Evolutionary conservation across 2,797 vertebrate genomes (phyloP).

Genomic region (Megaceryle alcyon): DNA sequence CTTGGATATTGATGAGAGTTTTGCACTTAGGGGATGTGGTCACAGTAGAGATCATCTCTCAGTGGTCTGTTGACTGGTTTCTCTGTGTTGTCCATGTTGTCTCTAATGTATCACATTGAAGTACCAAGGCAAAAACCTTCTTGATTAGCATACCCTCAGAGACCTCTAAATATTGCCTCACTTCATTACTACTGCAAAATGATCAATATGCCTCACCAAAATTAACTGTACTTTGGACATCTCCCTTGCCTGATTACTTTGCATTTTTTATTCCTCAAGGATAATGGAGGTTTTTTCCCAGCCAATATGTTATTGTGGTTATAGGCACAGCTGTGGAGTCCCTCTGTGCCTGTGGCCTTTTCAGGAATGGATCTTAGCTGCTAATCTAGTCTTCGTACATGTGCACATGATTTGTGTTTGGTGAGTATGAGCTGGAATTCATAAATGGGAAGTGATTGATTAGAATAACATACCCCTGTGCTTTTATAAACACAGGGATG

Average conservation of each 20-base stretch:
- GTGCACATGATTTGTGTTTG: not conserved
- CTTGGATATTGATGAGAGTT: not conserved
- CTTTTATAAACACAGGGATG: not conserved
- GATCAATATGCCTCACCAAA: conserved; percentile 63
- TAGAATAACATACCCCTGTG: not conserved
- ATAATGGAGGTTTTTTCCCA: not conserved
- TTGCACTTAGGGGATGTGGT: not conserved
- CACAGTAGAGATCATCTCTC: not conserved
- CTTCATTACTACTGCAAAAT: conserved; percentile 63
- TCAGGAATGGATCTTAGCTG: not conserved
- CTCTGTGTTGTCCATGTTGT: not conserved
- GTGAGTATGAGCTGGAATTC: not conserved
- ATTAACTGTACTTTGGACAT: conserved; percentile 60
- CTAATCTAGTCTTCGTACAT: not conserved
- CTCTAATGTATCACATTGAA: conserved; percentile 3
- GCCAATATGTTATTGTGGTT: not conserved
- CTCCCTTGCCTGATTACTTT: conserved; percentile 61
- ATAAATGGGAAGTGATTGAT: not conserved
- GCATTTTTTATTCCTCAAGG: conserved; percentile 34
- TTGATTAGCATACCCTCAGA: conserved; percentile 29
- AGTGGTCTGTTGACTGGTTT: not conserved
- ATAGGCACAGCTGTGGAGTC: not conserved
- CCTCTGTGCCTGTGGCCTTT: not conserved
- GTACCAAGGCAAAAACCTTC: conserved; percentile 5
- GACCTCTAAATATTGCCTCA: conserved; percentile 64